These are phyloP conservation scores for Phymorhynchus buccinoides DNA, from an alignment of 1,140 invertebrate genomes.

Conservation along the genomic window DNA sequence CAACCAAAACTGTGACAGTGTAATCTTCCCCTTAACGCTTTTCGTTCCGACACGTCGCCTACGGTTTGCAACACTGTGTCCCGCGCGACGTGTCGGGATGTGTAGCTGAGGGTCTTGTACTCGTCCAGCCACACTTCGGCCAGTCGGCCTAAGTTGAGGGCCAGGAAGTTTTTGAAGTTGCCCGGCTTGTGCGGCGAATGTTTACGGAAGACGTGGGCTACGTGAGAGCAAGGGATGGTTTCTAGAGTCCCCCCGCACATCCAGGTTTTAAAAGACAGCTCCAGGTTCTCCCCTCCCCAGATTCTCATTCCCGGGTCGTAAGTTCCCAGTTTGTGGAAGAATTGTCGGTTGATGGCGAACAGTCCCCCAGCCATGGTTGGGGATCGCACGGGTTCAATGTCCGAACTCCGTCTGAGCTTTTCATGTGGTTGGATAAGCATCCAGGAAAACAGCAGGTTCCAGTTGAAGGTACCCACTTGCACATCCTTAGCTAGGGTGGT, in stretches of 20 bases:
- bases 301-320: conserved; percentile 79
- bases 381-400: conserved; percentile 62
- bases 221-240: conserved; percentile 96
- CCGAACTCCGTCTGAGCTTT: not conserved
- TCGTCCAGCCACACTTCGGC: conserved; percentile 86
- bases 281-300: conserved; percentile 95
- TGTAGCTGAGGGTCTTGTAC: too few relatives aligned
- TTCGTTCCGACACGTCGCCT: conserved; percentile 25
- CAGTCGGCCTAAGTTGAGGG: conserved; percentile 71
- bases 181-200: conserved; percentile 90
- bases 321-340: conserved; percentile 88
- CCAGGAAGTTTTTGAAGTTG: not conserved
- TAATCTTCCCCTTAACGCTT: not conserved
- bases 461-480: conserved; percentile 93
- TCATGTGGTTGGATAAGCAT: conserved; percentile 82
- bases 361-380: conserved; percentile 87
- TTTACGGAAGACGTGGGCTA: conserved; percentile 98
- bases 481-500: conserved; percentile 43
- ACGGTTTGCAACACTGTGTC: too few relatives aligned
- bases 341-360: conserved; percentile 91
- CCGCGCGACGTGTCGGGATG: too few relatives aligned
- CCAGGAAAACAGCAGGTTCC: conserved; percentile 88
- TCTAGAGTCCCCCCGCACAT: conserved; percentile 96
- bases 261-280: conserved; percentile 97
- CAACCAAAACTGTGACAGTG: conserved; percentile 26